phyloP scores from a whole-genome alignment of 2,797 vertebrate species.

The Balearica regulorum region DNA sequence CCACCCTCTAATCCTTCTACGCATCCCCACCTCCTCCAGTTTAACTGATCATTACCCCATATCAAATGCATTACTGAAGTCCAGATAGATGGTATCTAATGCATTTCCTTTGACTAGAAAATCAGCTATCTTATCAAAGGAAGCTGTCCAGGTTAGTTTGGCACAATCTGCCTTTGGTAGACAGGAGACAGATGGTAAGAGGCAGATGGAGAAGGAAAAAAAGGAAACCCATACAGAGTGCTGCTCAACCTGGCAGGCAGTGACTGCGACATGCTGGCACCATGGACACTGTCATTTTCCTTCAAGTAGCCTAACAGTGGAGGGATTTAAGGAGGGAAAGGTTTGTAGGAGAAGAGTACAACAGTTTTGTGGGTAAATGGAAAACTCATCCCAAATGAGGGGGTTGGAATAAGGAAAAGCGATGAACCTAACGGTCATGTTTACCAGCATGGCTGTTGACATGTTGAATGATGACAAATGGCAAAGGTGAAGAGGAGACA shows the following conservation, averaged over 20 bases:
- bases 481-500: conserved; percentile 9
- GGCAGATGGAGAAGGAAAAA: not conserved
- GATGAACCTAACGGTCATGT: not conserved
- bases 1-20: not conserved
- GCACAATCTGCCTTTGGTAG: not conserved
- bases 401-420: not conserved
- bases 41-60: not conserved
- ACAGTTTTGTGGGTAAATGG: not conserved
- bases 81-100: not conserved
- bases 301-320: not conserved
- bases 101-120: conserved; percentile 6
- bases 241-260: not conserved
- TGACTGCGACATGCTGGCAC: not conserved
- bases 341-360: not conserved
- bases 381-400: not conserved
- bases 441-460: not conserved
- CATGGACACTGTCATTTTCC: not conserved
- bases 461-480: not conserved
- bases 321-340: not conserved
- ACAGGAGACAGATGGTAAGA: not conserved
- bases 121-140: not conserved
- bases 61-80: not conserved
- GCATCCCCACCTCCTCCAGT: not conserved
- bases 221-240: not conserved
- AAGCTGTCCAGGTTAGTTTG: rapidly evolving